These are phyloP conservation scores for Acleris emargana DNA, from an alignment of 2,888 invertebrate genomes.

Conservation along the genomic window DNA sequence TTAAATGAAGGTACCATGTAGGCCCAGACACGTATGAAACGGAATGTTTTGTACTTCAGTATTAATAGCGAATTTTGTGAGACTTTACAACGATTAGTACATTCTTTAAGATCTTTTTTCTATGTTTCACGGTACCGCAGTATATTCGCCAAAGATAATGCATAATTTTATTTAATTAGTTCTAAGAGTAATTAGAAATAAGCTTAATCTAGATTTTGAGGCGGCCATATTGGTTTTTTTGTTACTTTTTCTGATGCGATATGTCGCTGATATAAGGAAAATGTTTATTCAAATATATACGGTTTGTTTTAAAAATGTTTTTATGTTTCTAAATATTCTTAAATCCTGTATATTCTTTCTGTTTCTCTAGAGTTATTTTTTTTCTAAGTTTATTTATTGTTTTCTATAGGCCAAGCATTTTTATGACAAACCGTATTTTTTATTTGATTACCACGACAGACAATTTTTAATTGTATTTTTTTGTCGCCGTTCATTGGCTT, in stretches of 20 bases:
- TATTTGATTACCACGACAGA: slow-evolving; percentile 16
- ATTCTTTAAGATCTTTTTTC: slow-evolving; percentile 56
- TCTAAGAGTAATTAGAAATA: slow-evolving; percentile 55
- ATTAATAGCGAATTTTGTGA: slow-evolving; percentile 78
- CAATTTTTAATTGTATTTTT: not conserved
- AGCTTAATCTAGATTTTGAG: slow-evolving; percentile 42
- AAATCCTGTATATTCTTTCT: not conserved
- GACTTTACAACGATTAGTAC: slow-evolving; percentile 80
- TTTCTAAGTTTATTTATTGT: slow-evolving; percentile 17
- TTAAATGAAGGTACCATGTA: slow-evolving; percentile 70
- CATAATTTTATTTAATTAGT: slow-evolving; percentile 74
- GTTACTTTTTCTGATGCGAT: slow-evolving; percentile 41
- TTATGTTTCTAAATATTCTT: slow-evolving; percentile 14
- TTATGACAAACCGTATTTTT: slow-evolving; percentile 16
- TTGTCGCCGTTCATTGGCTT: no score
- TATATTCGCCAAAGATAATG: slow-evolving; percentile 83
- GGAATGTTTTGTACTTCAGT: slow-evolving; percentile 71
- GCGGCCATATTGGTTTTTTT: slow-evolving; percentile 40
- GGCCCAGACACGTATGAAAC: slow-evolving; percentile 49
- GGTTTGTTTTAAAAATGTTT: slow-evolving; percentile 37
- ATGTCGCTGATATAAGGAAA: slow-evolving; percentile 37
- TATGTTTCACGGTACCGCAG: slow-evolving; percentile 72
- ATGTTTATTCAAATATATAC: slow-evolving; percentile 23
- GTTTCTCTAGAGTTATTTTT: slow-evolving; percentile 9
- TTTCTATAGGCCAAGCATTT: slow-evolving; percentile 18